A percentile compares a stretch with the other conserved stretches of the same genome.
Conservation (phyloP, 2,888 invertebrate species). For the Harpalus rubripes region DNA sequence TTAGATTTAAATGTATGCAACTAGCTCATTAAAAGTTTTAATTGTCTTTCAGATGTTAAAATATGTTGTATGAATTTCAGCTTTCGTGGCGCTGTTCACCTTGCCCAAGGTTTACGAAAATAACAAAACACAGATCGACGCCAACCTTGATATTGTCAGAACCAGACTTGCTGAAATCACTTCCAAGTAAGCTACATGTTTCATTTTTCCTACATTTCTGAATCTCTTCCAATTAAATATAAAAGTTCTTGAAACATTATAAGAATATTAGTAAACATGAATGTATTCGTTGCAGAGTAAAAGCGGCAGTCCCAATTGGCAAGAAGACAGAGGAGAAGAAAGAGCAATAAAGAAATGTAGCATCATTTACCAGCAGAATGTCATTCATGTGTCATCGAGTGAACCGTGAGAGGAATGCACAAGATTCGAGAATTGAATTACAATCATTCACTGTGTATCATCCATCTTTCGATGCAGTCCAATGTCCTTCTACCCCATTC, state of each 20-base stretch:
- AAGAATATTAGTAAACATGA: neutral
- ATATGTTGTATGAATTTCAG: constrained; percentile 80
- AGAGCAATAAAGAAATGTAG: constrained; percentile 83
- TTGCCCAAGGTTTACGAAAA: constrained; percentile 97
- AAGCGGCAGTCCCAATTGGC: constrained; percentile 93
- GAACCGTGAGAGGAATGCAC: constrained; percentile 36
- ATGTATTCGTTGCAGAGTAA: constrained; percentile 82
- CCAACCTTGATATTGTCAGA: constrained; percentile 92
- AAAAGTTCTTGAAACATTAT: neutral
- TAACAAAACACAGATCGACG: constrained; percentile 95
- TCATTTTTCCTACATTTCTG: constrained; percentile 41
- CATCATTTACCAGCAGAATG: constrained; percentile 55
- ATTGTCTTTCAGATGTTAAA: neutral
- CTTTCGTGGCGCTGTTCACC: constrained; percentile 94
- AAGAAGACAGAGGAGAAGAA: constrained; percentile 91
- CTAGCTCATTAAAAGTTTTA: neutral
- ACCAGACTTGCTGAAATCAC: constrained; percentile 93
- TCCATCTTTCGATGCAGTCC: constrained; percentile 52
- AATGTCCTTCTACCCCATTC: constrained; percentile 34
- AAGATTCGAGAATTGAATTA: constrained; percentile 48
- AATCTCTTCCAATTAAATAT: constrained; percentile 10
- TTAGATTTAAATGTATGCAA: neutral
- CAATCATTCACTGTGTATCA: constrained; percentile 50
- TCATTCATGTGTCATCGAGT: constrained; percentile 63
- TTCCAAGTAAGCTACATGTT: constrained; percentile 85